Base-by-base conservation (phyloP, 2,888 invertebrate genomes). In the Amiota minor region DNA sequence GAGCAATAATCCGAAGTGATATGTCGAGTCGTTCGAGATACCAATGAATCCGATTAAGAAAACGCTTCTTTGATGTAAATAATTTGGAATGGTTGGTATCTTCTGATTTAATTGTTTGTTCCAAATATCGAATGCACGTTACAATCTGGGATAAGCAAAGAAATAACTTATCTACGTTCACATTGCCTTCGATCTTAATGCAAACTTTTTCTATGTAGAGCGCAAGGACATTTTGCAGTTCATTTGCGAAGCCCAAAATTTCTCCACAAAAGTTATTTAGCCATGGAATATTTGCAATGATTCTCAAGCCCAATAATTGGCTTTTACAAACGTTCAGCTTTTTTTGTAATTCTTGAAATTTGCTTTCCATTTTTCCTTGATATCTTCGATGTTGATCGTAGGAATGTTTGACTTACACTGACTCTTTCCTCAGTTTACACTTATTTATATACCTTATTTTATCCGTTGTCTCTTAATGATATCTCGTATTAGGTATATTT, bases 21-120 rank as follows among this genome's bases (percentile, higher is more conserved):
- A 72, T 76, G 1, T 84, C 81, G 11, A 89, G 74, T 0, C 86
- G 82, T 2, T 85, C 80, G 49, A 89, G 77, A 65, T 89, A 89
- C 88, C 88, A 89, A 1, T 86, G 73, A 2, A 89, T 87, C 12
- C 89, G 86, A 75, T 89, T 88, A 1, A 88, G 76, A 59, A 89
- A 89, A 75, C 88, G 88, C 45, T 85, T 84, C 0, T 88, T 82
- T 0, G 87, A 76, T 71, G 81, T 81, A 49, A 79, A 74, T 11
- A 86, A 77, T 73, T 23, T 23, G 23, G 23, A 2, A 35, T 35
- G 2, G 4, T 6, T 35, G 35, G 9, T 86, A 77, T 73, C 75
- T 70, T 89, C 89, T 0, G 80, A 76, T 20, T 80, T 83, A 0
- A 89, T 81, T 0, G 85, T 84, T 6, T 81, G 82, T 67, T 89